Conservation (phyloP, 2,113 vertebrate genomes). For the Alces alces region DNA sequence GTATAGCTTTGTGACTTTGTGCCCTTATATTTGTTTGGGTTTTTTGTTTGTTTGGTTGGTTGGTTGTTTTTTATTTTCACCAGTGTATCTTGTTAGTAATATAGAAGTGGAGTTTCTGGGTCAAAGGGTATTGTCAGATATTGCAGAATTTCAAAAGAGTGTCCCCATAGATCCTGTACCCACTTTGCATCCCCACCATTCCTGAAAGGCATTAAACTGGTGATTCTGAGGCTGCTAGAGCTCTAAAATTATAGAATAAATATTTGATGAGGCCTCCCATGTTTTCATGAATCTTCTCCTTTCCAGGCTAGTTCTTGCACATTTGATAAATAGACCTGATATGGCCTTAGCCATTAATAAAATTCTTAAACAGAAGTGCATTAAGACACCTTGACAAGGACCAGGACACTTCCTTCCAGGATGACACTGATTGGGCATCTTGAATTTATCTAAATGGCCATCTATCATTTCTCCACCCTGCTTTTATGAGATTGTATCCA, state of each 20-base stretch:
- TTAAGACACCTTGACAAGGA: neutral
- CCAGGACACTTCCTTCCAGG: neutral
- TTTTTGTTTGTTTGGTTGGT: neutral
- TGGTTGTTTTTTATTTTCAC: neutral
- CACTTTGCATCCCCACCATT: neutral
- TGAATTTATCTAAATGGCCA: neutral
- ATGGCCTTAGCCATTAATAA: neutral
- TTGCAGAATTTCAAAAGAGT: neutral
- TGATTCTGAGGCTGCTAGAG: neutral
- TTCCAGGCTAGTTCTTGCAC: neutral
- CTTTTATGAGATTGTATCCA: neutral
- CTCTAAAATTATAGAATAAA: neutral
- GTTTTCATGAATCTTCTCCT: neutral
- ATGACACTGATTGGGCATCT: neutral
- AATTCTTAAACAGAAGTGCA: neutral
- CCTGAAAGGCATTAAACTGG: neutral
- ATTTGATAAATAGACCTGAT: neutral
- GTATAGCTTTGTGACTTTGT: neutral
- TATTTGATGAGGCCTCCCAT: neutral
- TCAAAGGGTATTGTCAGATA: neutral
- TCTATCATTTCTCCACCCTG: neutral
- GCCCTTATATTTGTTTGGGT: neutral
- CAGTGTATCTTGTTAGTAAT: neutral
- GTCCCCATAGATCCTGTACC: neutral
- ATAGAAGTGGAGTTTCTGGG: neutral